These are phyloP conservation scores for Paramuricea clavata DNA, from an alignment of 92 coral and sea anemone genomes.

Conservation along the genomic window DNA sequence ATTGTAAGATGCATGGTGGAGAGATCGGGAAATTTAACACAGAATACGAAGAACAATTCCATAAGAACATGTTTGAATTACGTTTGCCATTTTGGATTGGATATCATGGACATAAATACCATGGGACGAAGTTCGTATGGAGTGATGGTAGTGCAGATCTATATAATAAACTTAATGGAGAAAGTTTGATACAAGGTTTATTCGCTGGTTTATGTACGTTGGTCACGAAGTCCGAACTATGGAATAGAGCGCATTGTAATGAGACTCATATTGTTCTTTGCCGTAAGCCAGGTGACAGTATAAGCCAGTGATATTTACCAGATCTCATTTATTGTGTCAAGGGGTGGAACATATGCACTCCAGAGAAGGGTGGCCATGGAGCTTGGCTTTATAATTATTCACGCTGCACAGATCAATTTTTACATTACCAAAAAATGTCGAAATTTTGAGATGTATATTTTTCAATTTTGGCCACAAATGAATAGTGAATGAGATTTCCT, in stretches of 20 bases:
- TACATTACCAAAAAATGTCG: no score
- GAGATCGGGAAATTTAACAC: neutral
- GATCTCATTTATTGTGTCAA: no score
- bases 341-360: no score
- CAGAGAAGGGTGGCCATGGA: no score
- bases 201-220: slow-evolving; percentile 10
- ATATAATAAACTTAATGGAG: neutral
- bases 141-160: neutral
- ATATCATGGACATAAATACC: slow-evolving; percentile 8
- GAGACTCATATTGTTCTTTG: neutral
- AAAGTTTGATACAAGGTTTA: neutral
- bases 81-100: slow-evolving; percentile 24
- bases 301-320: neutral
- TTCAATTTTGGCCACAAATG: no score
- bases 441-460: no score
- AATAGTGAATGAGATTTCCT: no score
- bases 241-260: neutral
- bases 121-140: slow-evolving; percentile 4
- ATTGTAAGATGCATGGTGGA: neutral
- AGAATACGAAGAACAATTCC: neutral
- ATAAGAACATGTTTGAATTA: neutral
- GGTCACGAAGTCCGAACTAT: neutral
- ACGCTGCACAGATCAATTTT: no score
- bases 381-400: no score
- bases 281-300: neutral